phyloP scores from a whole-genome alignment of 2,888 invertebrate species.

The Nymphalis c-album region DNA sequence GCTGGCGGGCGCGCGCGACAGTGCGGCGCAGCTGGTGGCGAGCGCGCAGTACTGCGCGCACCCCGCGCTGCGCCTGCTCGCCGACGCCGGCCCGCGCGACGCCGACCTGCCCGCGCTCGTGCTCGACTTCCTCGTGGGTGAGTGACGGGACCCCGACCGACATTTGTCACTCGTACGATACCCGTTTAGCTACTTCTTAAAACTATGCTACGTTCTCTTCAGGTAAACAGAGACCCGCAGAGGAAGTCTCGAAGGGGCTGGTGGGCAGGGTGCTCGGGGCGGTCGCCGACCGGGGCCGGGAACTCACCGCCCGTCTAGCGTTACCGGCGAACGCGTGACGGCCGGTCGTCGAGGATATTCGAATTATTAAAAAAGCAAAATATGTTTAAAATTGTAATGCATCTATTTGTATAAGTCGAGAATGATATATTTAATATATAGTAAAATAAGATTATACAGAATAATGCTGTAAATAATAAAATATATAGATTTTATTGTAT shows the following conservation, averaged over 20 bases:
- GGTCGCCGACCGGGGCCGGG: constrained; percentile 67
- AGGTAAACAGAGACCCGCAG: constrained; percentile 42
- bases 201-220: not conserved
- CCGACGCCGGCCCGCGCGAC: constrained; percentile 53
- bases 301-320: constrained; percentile 64
- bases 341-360: not conserved
- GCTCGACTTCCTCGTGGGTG: constrained; percentile 64
- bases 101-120: constrained; percentile 54
- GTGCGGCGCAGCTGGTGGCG: constrained; percentile 65
- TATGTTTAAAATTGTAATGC: not conserved
- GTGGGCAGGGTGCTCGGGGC: constrained; percentile 68
- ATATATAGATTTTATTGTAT: not conserved
- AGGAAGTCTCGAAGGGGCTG: constrained; percentile 51
- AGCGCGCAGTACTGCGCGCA: constrained; percentile 62
- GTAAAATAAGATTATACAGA: not conserved
- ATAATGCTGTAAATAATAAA: not conserved
- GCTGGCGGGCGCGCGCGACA: constrained; percentile 56
- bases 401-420: not conserved
- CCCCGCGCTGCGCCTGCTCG: constrained; percentile 60
- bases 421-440: not conserved
- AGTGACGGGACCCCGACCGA: constrained; percentile 28
- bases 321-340: constrained; percentile 55
- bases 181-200: no score
- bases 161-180: no score
- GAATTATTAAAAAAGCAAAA: not conserved